Conservation (phyloP, 2,113 vertebrate genomes). For the Beaufortia kweichowensis region DNA sequence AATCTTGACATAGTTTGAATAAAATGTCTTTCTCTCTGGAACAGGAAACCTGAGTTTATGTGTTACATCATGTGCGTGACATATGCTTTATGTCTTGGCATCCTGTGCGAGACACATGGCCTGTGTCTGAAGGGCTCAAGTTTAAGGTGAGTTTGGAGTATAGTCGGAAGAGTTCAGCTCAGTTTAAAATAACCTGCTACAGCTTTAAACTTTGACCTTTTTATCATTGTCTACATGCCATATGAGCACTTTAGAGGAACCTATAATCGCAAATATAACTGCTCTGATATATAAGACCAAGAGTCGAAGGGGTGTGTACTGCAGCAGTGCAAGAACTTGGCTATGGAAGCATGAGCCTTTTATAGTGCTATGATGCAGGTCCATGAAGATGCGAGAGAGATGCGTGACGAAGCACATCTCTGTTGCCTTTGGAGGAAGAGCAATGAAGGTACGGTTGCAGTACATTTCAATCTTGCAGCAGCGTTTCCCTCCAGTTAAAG, state of each 20-base stretch:
- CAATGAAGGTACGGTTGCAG: conserved; percentile 34
- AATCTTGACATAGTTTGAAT: neutral
- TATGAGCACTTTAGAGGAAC: conserved; percentile 28
- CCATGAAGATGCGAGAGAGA: conserved; percentile 30
- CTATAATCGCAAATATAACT: conserved; percentile 1
- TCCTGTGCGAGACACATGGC: neutral
- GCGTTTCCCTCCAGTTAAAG: conserved; percentile 98
- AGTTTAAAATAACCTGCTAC: conserved; percentile 1
- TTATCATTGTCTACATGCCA: neutral
- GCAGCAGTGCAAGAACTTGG: conserved; percentile 19
- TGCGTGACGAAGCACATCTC: conserved; percentile 27
- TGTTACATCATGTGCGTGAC: conserved; percentile 2
- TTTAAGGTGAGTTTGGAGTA: neutral
- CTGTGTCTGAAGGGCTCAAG: neutral
- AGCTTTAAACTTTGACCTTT: conserved; percentile 22
- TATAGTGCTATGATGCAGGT: conserved; percentile 31
- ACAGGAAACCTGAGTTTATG: conserved; percentile 38
- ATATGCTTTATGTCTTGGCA: neutral
- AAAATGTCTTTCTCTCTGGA: conserved; percentile 31
- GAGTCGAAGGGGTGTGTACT: neutral
- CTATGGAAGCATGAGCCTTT: conserved; percentile 44
- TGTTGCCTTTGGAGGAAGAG: conserved; percentile 32
- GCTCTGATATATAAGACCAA: conserved; percentile 33
- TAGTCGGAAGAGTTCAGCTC: neutral
- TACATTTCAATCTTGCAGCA: conserved; percentile 82